Evolutionary conservation across 2,797 vertebrate genomes (phyloP).

Genomic region (Chelmon rostratus): DNA sequence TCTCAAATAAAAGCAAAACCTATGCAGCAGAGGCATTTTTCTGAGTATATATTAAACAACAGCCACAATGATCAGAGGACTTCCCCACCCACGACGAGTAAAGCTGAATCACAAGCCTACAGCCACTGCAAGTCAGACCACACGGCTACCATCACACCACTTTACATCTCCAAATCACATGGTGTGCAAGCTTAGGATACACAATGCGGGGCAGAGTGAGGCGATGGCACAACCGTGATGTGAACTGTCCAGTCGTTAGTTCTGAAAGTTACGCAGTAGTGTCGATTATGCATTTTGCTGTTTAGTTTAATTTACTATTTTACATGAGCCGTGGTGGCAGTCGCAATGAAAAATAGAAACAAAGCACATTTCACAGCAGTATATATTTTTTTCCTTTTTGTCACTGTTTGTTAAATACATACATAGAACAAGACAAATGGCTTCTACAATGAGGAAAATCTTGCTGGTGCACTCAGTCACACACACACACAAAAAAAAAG

Average conservation of each 20-base stretch:
- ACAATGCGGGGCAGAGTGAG: conserved; percentile 53
- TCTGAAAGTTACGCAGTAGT: conserved; percentile 52
- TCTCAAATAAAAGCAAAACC: conserved; percentile 66
- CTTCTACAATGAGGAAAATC: conserved; percentile 74
- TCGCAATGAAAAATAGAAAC: conserved; percentile 77
- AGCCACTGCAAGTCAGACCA: conserved; percentile 75
- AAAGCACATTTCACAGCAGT: conserved; percentile 86
- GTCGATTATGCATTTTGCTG: conserved; percentile 47
- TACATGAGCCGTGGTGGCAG: conserved; percentile 60
- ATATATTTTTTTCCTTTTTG: conserved; percentile 81
- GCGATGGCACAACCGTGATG: conserved; percentile 43
- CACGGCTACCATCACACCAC: conserved; percentile 75
- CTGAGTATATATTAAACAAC: conserved; percentile 70
- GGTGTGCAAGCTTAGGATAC: conserved; percentile 67
- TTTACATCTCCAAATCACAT: conserved; percentile 76
- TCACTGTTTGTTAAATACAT: conserved; percentile 81
- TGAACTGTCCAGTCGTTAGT: conserved; percentile 35
- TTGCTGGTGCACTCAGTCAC: conserved; percentile 81
- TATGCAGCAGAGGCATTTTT: conserved; percentile 66
- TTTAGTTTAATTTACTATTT: conserved; percentile 63
- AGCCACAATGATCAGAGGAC: conserved; percentile 69
- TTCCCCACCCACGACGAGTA: conserved; percentile 67
- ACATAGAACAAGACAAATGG: conserved; percentile 83
- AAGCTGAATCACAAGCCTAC: conserved; percentile 78
- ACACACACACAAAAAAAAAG: conserved; percentile 41